phyloP scores from a whole-genome alignment of 1,140 invertebrate species.

The Pectinophora gossypiella region DNA sequence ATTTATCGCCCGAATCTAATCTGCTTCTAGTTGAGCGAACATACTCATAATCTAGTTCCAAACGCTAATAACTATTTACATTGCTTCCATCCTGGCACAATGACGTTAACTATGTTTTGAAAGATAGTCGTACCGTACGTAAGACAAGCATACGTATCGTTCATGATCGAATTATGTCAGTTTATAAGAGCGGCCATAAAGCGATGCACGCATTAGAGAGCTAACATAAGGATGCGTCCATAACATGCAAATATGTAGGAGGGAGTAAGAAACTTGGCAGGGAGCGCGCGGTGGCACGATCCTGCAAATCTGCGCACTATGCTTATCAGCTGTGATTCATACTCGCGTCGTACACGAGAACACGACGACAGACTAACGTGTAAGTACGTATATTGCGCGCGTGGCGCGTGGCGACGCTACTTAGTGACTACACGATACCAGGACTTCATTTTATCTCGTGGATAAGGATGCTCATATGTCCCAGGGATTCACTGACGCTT shows the following conservation, averaged over 20 bases:
- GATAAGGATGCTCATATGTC: constrained; percentile 55
- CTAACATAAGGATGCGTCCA: constrained; percentile 35
- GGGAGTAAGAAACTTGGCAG: constrained; percentile 61
- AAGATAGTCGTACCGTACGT: too few relatives aligned
- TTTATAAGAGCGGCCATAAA: background rate
- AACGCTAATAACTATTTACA: background rate
- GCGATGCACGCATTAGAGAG: background rate
- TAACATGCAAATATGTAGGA: constrained; percentile 60
- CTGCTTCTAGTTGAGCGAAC: constrained; percentile 27
- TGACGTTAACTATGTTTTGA: background rate
- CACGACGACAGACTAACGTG: constrained; percentile 12
- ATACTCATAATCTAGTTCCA: constrained; percentile 27
- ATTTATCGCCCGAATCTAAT: constrained; percentile 44
- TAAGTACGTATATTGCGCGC: constrained; percentile 24
- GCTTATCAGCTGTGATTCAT: constrained; percentile 71
- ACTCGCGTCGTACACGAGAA: constrained; percentile 31
- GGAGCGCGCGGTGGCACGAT: constrained; percentile 43
- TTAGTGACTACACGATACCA: constrained; percentile 39
- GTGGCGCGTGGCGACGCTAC: constrained; percentile 37
- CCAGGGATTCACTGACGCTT: constrained; percentile 53
- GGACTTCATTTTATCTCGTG: constrained; percentile 60
- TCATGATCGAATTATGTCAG: too few relatives aligned
- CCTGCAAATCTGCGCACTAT: constrained; percentile 58
- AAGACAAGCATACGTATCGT: too few relatives aligned
- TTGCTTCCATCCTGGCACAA: background rate